Evolutionary conservation across 2,113 vertebrate genomes (phyloP), one percentile per base, ranked within the genome.

Genomic region (Bagarius yarrelli): DNA sequence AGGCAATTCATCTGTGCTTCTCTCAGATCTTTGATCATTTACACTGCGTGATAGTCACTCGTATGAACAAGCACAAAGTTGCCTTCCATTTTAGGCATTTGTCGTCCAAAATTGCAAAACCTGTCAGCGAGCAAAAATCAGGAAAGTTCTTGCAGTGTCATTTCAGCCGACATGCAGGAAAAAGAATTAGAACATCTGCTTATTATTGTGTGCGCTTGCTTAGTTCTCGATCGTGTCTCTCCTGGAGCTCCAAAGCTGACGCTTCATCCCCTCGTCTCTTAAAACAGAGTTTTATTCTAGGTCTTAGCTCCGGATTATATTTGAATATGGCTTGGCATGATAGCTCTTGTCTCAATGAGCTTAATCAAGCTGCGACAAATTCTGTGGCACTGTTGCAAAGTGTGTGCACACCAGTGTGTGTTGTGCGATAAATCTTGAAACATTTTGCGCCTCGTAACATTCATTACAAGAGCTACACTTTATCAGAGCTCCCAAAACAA

Each of bases 301-400:
- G 25, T 21, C 8, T 80, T 53, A 80, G 66, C 78, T 23, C 66
- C 25, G 55, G 55, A 79, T 79, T 70, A 79, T 34, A n/a, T 27
- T 27, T 56, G 53, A 56, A 69, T 63, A 59, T 57, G 64, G 34
- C 66, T 71, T 50, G 32, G 78, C 52, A 9, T 27, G 52, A 70
- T 47, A 27, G 36, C 64, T 59, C 36, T 44, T 30, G 66, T 66
- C 78, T 71, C 66, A 23, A 12, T 11, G 53, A 18, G 53, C 18
- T 71, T 50, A 70, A 71, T 71, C 27, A 64, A 79, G 50, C 13
- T 57, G 52, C 61, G 25, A 36, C 9, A 34, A 34, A 59, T 64
- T n/a, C 64, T 44, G 30, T 70, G 63, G 78, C 78, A 70, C 21
- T 30, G 50, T 27, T 30, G 57, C 32, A 79, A 32, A 32, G 36